Conservation (phyloP, 2,113 vertebrate species). For the Erythrocebus patas region DNA sequence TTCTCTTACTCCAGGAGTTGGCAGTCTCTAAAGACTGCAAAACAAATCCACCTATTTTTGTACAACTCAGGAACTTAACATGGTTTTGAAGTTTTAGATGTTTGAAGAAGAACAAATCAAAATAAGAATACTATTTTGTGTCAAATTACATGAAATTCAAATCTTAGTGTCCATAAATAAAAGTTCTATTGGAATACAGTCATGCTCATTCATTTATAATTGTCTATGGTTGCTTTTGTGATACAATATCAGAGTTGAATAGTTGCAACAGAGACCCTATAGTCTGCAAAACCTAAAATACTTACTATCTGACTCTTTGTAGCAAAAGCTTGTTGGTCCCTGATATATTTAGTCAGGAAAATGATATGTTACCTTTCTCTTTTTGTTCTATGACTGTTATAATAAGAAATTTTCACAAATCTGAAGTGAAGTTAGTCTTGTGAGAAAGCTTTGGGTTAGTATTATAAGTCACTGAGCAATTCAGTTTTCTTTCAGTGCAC, state of each 20-base stretch:
- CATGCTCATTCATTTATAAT: background rate
- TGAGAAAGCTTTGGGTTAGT: background rate
- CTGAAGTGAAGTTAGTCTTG: conserved; percentile 29
- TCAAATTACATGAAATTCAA: background rate
- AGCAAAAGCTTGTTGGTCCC: background rate
- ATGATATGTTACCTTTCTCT: background rate
- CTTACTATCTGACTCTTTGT: background rate
- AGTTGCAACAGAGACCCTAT: background rate
- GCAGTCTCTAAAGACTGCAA: background rate
- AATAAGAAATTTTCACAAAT: background rate
- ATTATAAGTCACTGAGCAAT: background rate
- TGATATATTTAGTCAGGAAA: background rate
- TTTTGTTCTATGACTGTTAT: background rate
- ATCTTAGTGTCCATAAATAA: background rate
- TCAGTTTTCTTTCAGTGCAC: background rate
- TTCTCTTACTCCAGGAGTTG: background rate
- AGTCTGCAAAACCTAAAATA: background rate
- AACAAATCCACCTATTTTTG: background rate
- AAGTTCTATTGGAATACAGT: background rate
- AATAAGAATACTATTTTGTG: background rate
- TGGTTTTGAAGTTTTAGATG: background rate
- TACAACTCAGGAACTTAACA: background rate
- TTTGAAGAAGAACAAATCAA: background rate
- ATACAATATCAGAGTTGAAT: background rate
- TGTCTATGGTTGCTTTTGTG: background rate